Conservation (phyloP, 2,888 invertebrate genomes). For the Rhingia rostrata region DNA sequence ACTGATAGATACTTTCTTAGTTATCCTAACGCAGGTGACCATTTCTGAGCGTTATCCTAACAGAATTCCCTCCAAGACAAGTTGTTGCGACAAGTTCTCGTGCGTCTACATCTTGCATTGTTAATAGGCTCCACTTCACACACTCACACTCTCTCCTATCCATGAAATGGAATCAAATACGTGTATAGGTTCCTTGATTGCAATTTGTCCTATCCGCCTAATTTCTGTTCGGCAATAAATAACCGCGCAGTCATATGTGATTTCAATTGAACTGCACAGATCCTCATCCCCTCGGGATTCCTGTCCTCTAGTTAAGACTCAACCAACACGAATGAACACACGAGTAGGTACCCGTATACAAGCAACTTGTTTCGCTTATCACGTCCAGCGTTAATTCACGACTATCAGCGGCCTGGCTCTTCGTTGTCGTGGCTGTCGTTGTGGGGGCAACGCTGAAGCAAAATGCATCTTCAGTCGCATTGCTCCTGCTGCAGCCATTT, state of each 20-base stretch:
- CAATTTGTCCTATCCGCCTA: constrained; percentile 59
- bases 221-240: constrained; percentile 60
- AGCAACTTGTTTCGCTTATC: constrained; percentile 71
- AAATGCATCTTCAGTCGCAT: constrained; percentile 67
- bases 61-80: no score
- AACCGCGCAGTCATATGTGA: constrained; percentile 48
- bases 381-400: constrained; percentile 72
- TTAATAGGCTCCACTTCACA: no score
- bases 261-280: constrained; percentile 55
- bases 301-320: constrained; percentile 58
- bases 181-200: not conserved
- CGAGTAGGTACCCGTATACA: constrained; percentile 23
- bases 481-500: constrained; percentile 68
- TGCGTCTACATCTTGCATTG: no score
- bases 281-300: not conserved
- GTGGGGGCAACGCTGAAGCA: constrained; percentile 29
- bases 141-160: no score
- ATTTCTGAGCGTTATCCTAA: no score
- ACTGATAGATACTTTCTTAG: no score
- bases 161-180: no score
- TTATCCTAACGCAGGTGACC: no score
- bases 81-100: no score
- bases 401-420: constrained; percentile 51
- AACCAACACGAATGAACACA: constrained; percentile 8
- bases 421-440: not conserved